These are phyloP conservation scores for Silurus asotus DNA, from an alignment of 2,113 vertebrate genomes.

Conservation along the genomic window DNA sequence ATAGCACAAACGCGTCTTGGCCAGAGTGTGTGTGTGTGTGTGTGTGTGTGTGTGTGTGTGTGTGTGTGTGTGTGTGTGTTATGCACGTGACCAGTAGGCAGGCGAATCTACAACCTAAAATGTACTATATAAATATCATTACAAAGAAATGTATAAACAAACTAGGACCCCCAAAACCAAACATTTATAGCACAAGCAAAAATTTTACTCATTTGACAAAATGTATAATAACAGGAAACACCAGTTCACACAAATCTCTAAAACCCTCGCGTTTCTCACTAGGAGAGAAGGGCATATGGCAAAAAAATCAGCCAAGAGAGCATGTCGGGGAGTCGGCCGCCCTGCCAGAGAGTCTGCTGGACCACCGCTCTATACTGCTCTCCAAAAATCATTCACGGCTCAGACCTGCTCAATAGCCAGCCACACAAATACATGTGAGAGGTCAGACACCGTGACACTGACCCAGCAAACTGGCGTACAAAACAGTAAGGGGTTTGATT, in stretches of 20 bases:
- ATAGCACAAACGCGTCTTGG: background rate
- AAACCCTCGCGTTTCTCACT: conserved; percentile 19
- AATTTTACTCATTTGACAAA: background rate
- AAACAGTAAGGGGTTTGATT: background rate
- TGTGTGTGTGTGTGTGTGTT: background rate
- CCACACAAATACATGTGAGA: conserved; percentile 18
- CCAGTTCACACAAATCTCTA: conserved; percentile 33
- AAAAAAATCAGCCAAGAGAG: conserved; percentile 45
- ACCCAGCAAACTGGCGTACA: too few species aligned
- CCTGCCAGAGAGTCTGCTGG: conserved; percentile 54
- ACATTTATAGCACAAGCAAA: background rate
- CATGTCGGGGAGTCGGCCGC: conserved; percentile 47
- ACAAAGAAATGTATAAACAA: background rate
- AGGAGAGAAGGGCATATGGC: conserved; percentile 48
- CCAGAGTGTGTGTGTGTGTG: background rate
- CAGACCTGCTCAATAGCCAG: conserved; percentile 20
- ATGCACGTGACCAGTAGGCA: background rate
- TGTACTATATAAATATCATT: background rate
- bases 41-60: background rate
- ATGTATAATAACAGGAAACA: conserved; percentile 27
- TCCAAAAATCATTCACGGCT: conserved; percentile 52
- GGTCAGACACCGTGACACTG: conserved; percentile 31
- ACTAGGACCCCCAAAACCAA: background rate
- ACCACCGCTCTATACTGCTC: conserved; percentile 31
- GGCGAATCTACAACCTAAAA: background rate